phyloP scores from a whole-genome alignment of 2,888 invertebrate genomes.

The Macropis europaea region DNA sequence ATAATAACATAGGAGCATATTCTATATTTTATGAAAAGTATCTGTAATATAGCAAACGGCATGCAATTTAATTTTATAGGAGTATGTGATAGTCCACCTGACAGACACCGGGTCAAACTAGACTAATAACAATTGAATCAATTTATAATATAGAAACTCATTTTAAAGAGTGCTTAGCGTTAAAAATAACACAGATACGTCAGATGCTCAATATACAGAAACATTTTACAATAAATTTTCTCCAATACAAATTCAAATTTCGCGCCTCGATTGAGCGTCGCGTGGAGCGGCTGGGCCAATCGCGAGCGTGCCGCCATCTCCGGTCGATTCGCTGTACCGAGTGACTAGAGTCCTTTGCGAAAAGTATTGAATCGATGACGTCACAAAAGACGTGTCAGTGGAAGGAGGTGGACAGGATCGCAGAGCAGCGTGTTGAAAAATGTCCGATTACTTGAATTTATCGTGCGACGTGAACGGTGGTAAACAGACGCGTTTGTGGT shows the following conservation, averaged over 20 bases:
- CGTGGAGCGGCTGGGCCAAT: background rate
- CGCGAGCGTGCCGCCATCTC: constrained; percentile 55
- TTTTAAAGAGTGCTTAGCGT: no score
- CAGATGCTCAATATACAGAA: background rate
- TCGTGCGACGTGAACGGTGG: constrained; percentile 67
- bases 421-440: constrained; percentile 72
- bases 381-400: constrained; percentile 77
- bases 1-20: no score
- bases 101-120: no score
- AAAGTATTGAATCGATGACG: constrained; percentile 80
- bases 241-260: constrained; percentile 14
- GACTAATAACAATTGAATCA: no score
- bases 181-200: background rate
- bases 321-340: background rate
- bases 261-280: constrained; percentile 18
- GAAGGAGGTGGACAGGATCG: constrained; percentile 71
- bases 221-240: background rate
- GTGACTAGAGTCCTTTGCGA: constrained; percentile 60
- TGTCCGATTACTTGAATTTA: constrained; percentile 75
- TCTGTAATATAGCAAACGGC: no score
- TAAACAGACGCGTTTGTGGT: constrained; percentile 56
- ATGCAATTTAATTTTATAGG: no score
- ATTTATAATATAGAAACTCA: no score
- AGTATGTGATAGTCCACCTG: no score
- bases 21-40: no score